Conservation (phyloP, 2,113 vertebrate genomes). For the Bubo scandiacus region DNA sequence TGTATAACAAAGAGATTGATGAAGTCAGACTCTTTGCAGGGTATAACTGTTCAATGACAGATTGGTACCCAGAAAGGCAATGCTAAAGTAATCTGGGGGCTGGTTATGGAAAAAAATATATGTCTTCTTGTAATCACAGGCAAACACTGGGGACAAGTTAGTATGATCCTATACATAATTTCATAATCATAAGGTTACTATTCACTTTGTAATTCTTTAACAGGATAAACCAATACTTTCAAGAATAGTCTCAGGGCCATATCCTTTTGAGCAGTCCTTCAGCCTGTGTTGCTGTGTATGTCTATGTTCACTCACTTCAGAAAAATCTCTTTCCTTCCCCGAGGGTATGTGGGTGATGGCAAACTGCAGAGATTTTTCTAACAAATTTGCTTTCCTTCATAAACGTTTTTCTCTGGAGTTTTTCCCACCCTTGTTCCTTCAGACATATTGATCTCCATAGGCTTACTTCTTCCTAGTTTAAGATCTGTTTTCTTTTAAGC, state of each 20-base stretch:
- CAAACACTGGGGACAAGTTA: background rate
- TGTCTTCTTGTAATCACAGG: background rate
- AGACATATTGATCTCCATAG: background rate
- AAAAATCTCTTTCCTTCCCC: background rate
- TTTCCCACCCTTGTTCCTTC: background rate
- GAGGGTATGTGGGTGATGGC: background rate
- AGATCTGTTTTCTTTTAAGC: slow-evolving; percentile 30
- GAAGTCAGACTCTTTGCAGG: background rate
- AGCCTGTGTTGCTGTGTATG: background rate
- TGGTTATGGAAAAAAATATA: background rate
- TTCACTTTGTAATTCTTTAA: background rate
- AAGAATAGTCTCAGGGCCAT: accelerated
- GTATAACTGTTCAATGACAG: background rate
- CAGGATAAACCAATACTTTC: background rate
- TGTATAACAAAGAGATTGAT: background rate
- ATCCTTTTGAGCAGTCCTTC: background rate
- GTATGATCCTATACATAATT: background rate
- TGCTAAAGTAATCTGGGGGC: background rate
- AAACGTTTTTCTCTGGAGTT: background rate
- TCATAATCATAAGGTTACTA: background rate
- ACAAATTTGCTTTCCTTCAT: background rate
- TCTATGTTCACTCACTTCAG: background rate
- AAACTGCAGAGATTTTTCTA: background rate
- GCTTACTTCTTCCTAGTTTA: background rate
- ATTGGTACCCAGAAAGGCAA: background rate